Evolutionary conservation across 92 coral and sea anemone species (phyloP), one percentile per base, ranked within the genome.

Genomic region (Siderastrea siderea): DNA sequence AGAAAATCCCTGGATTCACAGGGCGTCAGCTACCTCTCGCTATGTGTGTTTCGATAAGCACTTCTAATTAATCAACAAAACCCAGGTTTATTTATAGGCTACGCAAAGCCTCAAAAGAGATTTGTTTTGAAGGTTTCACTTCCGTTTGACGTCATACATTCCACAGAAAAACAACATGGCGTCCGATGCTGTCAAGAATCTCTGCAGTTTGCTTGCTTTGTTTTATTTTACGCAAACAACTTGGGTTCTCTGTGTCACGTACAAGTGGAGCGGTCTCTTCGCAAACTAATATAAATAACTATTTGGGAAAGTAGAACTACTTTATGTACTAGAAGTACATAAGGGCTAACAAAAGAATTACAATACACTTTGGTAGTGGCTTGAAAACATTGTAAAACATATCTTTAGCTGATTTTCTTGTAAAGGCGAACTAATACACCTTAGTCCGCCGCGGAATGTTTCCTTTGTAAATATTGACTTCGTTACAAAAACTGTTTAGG

Each of bases 11-110:
- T 95, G 98, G 98, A 59, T 85, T 63, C 98, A 88, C 75, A 77
- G 96, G 11, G 98, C 98, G 2, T n/a, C 91, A 1, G 82, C 94
- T 8, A 90, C 96, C 8, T 82, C 98, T 6, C 91, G 93, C 8
- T 96, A 95, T 71, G 90, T 95, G 17, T 44, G 74, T 69, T 46
- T 69, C 17, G n/a, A 7, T 69, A 3, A 69, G 26, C 74, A 9
- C 52, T 46, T 12, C 54, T 69, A 45, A 47, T 61, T 5, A 15
- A n/a, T 61, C 17, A 61, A n/a, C 17, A 61, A 61, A 61, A 61
- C 6, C 5, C 13, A 12, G 15, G n/a, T 44, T 45, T 8, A 3
- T 69, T 44, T 47, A 69, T 69, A 69, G 74, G 52, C 74, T 17
- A 69, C 6, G n/a, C 74, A 69, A 9, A 26, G 65, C 5, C 52